Evolutionary conservation across 37 sponge, comb jelly and placozoan species (phyloP).

Genomic region (Theonella swinhoei): DNA sequence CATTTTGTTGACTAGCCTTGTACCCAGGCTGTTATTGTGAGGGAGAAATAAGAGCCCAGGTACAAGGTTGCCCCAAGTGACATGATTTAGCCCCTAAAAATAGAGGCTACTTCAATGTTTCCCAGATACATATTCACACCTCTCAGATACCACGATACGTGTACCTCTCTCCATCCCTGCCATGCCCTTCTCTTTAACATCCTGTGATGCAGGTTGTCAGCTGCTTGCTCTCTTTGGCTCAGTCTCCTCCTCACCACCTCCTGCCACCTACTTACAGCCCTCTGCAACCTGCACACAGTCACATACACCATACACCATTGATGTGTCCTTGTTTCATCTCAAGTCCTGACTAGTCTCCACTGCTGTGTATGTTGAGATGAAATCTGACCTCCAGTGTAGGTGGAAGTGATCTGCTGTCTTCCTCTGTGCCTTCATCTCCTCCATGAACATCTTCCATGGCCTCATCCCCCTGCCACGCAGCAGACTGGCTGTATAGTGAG

Average conservation of each 20-base stretch:
- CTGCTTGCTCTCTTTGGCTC: conserved; percentile 9
- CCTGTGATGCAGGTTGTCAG: conserved; percentile 3
- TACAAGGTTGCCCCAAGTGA: too few species aligned
- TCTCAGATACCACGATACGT: too few species aligned
- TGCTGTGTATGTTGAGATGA: neutral
- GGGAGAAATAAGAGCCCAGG: too few species aligned
- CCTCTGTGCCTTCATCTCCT: neutral
- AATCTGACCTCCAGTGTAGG: neutral
- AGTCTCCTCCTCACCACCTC: neutral
- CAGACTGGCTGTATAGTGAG: conserved; percentile 23
- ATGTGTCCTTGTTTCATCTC: too few species aligned
- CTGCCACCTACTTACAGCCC: neutral
- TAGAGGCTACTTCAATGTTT: too few species aligned
- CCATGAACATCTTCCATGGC: conserved; percentile 54
- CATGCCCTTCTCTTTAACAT: neutral
- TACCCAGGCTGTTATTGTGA: too few species aligned
- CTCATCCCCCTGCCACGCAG: conserved; percentile 23
- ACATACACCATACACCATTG: neutral
- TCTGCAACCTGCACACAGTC: neutral
- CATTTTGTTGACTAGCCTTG: too few species aligned
- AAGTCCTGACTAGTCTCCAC: neutral
- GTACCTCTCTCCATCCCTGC: conserved; percentile 56
- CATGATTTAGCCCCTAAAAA: too few species aligned
- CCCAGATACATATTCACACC: too few species aligned
- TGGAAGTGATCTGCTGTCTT: conserved; percentile 9